These are phyloP conservation scores for Miichthys miiuy DNA, from an alignment of 2,797 vertebrate species.

Conservation along the genomic window DNA sequence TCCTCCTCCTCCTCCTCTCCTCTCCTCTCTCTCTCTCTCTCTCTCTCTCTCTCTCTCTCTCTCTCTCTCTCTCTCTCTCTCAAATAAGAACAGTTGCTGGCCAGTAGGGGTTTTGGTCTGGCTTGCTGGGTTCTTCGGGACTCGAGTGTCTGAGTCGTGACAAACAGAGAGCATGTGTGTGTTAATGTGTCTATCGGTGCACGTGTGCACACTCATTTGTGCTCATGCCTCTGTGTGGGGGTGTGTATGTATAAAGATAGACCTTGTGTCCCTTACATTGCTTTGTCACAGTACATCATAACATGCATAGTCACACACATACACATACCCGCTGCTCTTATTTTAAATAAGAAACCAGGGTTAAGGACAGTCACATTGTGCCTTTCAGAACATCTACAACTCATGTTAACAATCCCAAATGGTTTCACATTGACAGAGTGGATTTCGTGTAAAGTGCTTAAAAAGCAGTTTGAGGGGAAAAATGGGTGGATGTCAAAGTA, in stretches of 20 bases:
- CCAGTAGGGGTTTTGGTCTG: conserved; percentile 66
- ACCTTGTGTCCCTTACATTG: conserved; percentile 15
- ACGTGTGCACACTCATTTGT: conserved; percentile 18
- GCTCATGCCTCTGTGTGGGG: conserved; percentile 21
- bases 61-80: conserved; percentile 18
- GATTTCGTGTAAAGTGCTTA: conserved; percentile 7
- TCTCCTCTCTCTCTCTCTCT: not conserved
- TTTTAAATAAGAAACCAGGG: conserved; percentile 6
- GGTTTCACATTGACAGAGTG: conserved; percentile 1
- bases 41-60: conserved; percentile 24
- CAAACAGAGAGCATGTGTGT: conserved; percentile 48
- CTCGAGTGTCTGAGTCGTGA: conserved; percentile 73
- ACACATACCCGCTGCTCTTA: not conserved
- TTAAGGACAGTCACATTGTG: not conserved
- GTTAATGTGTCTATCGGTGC: conserved; percentile 20
- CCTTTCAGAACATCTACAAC: conserved; percentile 1
- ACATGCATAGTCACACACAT: not conserved
- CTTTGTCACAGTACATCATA: conserved; percentile 24
- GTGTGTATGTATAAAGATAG: conserved; percentile 17
- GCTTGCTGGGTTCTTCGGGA: conserved; percentile 67
- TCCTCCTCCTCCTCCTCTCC: not conserved
- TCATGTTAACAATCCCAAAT: conserved; percentile 6
- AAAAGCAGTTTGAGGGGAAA: conserved; percentile 3
- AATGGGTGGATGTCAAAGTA: not conserved
- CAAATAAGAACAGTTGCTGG: conserved; percentile 72